These are phyloP conservation scores for Elegia similella DNA, from an alignment of 2,888 invertebrate genomes.

Conservation along the genomic window DNA sequence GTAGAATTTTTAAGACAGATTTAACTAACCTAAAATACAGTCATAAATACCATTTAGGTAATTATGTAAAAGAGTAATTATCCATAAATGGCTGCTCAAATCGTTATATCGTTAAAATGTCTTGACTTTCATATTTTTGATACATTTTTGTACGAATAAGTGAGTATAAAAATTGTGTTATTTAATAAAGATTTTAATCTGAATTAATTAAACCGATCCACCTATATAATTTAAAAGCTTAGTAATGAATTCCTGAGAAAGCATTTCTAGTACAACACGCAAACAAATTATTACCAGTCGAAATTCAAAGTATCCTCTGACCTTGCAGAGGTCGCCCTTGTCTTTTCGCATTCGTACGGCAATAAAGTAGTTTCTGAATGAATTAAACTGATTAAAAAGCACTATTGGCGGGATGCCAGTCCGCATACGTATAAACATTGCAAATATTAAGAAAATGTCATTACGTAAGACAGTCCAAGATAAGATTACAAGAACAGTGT, in stretches of 20 bases:
- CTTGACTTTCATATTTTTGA: too few species aligned
- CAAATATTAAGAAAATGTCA: conserved; percentile 71
- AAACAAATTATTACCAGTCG: conserved; percentile 35
- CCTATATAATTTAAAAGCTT: too few species aligned
- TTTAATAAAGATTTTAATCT: too few species aligned
- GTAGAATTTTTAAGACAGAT: too few species aligned
- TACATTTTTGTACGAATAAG: too few species aligned
- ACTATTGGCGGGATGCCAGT: conserved; percentile 70
- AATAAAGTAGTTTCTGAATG: conserved; percentile 74
- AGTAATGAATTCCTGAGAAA: conserved; percentile 31
- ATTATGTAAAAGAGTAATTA: too few species aligned
- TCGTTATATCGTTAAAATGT: too few species aligned
- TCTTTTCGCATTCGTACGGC: conserved; percentile 62
- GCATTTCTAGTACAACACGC: conserved; percentile 31
- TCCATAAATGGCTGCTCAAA: too few species aligned
- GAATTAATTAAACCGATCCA: too few species aligned
- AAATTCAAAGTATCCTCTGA: conserved; percentile 46
- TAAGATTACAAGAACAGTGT: conserved; percentile 23
- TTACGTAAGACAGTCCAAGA: conserved; percentile 58
- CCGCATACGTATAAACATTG: conserved; percentile 72
- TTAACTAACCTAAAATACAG: too few species aligned
- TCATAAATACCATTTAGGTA: too few species aligned
- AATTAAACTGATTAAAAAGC: conserved; percentile 77
- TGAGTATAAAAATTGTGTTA: too few species aligned
- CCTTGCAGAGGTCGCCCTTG: conserved; percentile 70